Conservation (phyloP, 2,113 vertebrate species). For the Gavialis gangeticus region DNA sequence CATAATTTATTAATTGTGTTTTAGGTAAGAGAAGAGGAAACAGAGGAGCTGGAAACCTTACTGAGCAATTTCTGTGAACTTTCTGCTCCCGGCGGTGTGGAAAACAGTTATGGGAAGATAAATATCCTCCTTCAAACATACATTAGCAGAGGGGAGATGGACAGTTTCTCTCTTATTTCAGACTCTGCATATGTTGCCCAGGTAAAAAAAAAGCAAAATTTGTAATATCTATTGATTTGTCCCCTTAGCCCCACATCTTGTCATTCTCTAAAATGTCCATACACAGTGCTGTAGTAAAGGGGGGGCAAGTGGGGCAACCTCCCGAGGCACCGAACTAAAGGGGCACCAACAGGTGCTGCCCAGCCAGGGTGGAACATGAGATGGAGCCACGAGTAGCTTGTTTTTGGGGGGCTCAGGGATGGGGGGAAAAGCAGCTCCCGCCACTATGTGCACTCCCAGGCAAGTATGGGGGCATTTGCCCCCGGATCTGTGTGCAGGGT, state of each 20-base stretch:
- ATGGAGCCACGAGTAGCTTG: too few species aligned
- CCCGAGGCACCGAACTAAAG: too few species aligned
- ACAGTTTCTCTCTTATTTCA: conserved; percentile 98
- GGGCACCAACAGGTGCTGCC: too few species aligned
- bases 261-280: not conserved
- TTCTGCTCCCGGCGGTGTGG: conserved; percentile 92
- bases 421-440: too few species aligned
- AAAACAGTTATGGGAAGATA: conserved; percentile 97
- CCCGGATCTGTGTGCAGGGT: too few species aligned
- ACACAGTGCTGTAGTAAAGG: not conserved
- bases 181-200: conserved; percentile 97
- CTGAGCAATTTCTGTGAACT: conserved; percentile 90
- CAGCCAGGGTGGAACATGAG: too few species aligned
- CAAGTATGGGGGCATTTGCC: too few species aligned
- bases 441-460: too few species aligned
- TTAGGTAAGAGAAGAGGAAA: conserved; percentile 96
- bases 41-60: conserved; percentile 93
- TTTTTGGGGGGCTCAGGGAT: too few species aligned
- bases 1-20: conserved; percentile 60
- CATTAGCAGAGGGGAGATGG: conserved; percentile 94
- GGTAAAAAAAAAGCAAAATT: conserved; percentile 77
- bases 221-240: not conserved
- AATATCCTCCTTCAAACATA: conserved; percentile 98
- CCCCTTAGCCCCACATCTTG: not conserved
- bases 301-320: too few species aligned